phyloP scores from a whole-genome alignment of 2,113 vertebrate species.

The Lophochroa leadbeateri region DNA sequence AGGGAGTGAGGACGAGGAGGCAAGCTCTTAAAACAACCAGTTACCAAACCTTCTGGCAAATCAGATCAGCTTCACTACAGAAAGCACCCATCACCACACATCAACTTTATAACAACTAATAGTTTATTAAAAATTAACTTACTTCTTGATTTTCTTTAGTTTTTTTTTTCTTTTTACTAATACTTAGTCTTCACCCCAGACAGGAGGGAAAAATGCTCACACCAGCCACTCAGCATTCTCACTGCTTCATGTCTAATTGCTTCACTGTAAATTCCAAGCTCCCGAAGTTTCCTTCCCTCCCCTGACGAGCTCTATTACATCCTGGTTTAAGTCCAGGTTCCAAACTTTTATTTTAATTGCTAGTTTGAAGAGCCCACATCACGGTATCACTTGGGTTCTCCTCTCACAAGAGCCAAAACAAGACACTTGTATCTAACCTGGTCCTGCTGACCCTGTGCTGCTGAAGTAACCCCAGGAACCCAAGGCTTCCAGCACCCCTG shows the following conservation, averaged over 20 bases:
- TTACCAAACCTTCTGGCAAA: not conserved
- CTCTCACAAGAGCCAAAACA: not conserved
- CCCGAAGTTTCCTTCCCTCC: not conserved
- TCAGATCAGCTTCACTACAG: not conserved
- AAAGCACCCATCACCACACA: not conserved
- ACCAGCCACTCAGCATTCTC: not conserved
- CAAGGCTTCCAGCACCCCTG: not conserved
- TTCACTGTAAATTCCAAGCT: not conserved
- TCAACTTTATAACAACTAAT: not conserved
- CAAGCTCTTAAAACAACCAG: not conserved
- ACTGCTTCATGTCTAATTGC: not conserved
- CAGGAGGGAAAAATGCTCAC: not conserved
- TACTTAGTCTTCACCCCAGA: not conserved
- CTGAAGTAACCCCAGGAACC: not conserved
- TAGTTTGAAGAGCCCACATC: not conserved
- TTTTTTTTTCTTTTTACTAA: not conserved
- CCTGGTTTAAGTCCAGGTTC: not conserved
- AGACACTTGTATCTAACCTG: too few species aligned
- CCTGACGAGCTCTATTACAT: not conserved
- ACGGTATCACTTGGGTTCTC: accelerated
- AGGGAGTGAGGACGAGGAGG: not conserved
- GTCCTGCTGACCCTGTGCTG: not conserved
- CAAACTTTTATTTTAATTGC: not conserved
- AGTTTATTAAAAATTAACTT: not conserved
- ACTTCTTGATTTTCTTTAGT: not conserved